Percentiles rank a stretch among this genome's conserved stretches.
Conservation (phyloP, 2,113 vertebrate genomes). For the Psammodynastes pulverulentus region DNA sequence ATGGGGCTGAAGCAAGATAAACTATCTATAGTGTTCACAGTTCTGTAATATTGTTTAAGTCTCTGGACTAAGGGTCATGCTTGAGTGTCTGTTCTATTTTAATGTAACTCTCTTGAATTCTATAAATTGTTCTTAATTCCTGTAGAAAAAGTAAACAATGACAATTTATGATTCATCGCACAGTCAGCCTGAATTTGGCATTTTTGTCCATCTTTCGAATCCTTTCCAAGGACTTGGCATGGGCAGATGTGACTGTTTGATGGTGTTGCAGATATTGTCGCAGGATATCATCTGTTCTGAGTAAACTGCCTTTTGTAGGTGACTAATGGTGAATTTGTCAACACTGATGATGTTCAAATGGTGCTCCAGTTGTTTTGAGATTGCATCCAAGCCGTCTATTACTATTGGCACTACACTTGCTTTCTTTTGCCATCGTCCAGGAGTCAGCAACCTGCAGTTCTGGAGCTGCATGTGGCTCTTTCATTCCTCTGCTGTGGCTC, state of each 20-base stretch:
- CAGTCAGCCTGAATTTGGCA: not conserved
- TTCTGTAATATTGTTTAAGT: not conserved
- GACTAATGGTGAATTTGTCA: not conserved
- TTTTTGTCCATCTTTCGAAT: not conserved
- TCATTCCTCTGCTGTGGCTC: too few relatives aligned
- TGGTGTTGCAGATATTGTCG: not conserved
- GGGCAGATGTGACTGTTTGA: not conserved
- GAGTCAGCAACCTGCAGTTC: too few relatives aligned
- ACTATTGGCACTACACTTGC: not conserved
- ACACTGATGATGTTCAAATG: too few relatives aligned
- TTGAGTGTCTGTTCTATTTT: not conserved
- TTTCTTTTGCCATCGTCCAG: not conserved
- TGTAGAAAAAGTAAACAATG: not conserved
- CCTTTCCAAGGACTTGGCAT: not conserved
- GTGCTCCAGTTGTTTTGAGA: too few relatives aligned
- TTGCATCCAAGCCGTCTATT: too few relatives aligned
- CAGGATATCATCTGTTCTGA: not conserved
- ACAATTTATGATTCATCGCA: not conserved
- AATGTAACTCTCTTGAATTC: not conserved
- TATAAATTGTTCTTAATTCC: not conserved
- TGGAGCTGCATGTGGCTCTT: too few relatives aligned
- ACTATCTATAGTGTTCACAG: not conserved
- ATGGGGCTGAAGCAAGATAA: not conserved
- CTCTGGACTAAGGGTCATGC: not conserved
- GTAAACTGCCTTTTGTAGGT: not conserved